Evolutionary conservation across 1,140 invertebrate genomes (phyloP).

Genomic region (Drosophila kikkawai): DNA sequence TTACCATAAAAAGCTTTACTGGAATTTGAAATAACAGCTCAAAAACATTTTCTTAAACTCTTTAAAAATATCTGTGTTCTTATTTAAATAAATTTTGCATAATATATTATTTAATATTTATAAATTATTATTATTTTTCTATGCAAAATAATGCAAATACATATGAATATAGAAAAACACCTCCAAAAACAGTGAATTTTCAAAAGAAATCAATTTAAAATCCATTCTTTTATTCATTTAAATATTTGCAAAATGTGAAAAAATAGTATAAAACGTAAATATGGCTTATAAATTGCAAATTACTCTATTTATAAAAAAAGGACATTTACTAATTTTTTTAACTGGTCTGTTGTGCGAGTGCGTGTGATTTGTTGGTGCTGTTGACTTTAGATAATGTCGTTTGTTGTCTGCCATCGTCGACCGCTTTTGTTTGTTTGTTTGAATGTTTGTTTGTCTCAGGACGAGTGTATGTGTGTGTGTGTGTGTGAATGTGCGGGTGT

Average conservation of each 20-base stretch:
- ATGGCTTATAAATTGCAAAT: neutral
- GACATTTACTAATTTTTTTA: conserved; percentile 9
- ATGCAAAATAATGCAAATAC: too few relatives aligned
- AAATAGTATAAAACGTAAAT: neutral
- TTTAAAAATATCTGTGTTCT: too few relatives aligned
- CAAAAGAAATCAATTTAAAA: neutral
- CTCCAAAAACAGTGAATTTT: neutral
- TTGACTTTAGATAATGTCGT: conserved; percentile 82
- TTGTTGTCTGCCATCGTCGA: conserved; percentile 53
- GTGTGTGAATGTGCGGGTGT: conserved; percentile 5
- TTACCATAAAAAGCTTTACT: too few relatives aligned
- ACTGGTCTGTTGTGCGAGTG: conserved; percentile 9
- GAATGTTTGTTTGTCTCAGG: conserved; percentile 44
- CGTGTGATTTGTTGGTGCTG: conserved; percentile 65
- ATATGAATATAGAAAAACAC: neutral
- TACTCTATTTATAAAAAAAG: neutral
- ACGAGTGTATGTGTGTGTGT: neutral
- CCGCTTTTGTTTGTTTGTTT: conserved; percentile 48
- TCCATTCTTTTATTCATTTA: neutral
- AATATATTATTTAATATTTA: neutral
- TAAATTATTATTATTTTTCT: too few relatives aligned
- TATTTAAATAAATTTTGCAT: too few relatives aligned
- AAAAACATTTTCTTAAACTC: too few relatives aligned
- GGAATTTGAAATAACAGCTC: too few relatives aligned
- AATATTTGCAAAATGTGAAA: neutral